These are phyloP conservation scores for Anseranas semipalmata DNA, from an alignment of 2,113 vertebrate genomes.

Conservation along the genomic window DNA sequence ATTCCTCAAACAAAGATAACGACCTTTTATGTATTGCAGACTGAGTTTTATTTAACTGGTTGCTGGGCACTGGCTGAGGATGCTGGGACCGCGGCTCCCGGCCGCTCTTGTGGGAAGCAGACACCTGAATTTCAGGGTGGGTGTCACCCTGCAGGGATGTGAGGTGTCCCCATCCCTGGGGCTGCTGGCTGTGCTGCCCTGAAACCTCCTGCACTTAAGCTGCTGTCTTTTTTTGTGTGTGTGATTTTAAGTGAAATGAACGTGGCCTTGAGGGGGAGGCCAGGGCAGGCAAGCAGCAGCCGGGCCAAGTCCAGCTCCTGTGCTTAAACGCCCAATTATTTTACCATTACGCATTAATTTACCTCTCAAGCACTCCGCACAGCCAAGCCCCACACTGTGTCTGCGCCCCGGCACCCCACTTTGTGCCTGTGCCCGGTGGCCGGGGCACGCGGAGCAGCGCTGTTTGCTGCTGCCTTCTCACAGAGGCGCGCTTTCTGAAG, in stretches of 20 bases:
- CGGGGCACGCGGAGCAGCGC: too few species aligned
- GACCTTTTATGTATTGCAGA: background rate
- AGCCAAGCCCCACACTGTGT: fast-evolving
- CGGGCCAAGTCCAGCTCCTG: fast-evolving
- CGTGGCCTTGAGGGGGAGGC: background rate
- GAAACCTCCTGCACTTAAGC: background rate
- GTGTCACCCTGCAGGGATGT: fast-evolving
- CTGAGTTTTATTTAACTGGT: background rate
- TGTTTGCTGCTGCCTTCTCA: too few species aligned
- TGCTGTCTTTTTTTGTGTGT: too few species aligned
- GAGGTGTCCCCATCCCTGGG: background rate
- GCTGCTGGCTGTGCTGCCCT: background rate
- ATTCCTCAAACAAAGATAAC: conserved; percentile 41
- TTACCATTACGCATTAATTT: background rate
- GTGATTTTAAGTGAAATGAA: background rate
- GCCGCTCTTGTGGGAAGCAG: background rate
- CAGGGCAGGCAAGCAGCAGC: background rate
- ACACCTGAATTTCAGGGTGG: background rate
- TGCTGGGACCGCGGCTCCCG: background rate
- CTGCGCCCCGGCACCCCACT: background rate
- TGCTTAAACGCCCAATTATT: background rate
- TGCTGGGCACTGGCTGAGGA: background rate
- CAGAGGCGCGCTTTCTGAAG: background rate
- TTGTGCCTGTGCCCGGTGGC: too few species aligned
- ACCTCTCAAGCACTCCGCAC: background rate